Base-by-base conservation (phyloP, 2,888 invertebrate species). In the Drosophila paranaensis region DNA sequence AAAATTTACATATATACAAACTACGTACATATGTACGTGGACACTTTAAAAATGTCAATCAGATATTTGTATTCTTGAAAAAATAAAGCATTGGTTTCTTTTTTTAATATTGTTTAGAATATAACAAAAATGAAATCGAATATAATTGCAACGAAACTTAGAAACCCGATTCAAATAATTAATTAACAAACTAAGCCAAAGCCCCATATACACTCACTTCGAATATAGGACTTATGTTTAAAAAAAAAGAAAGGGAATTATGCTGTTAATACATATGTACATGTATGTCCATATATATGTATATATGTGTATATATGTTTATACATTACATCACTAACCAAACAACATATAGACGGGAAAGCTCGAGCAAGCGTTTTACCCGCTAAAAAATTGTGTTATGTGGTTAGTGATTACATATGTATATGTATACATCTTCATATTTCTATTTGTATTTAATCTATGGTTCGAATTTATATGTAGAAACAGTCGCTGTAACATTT, bases 391-490 rank as follows among this genome's bases (percentile, higher is more conserved):
- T 20, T 20, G 20, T 20, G 20, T 20, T 20, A 2, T 20, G 20
- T 20, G 20, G 20, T 20, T 20, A 20, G 20, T 2, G 20, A 8
- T 25, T 46, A 46, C 14, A 46, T 27, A 46, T n/a, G 30, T 30
- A n/a, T 48, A 48, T n/a, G 10, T 50, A n/a, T 43, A 43, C 20
- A 10, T 63, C 55, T 57, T 63, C 68, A 70, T 76, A 62, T 71
- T 80, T 71, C 55, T 67, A 68, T 50, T 65, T 60, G 63, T 79
- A 80, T 60, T 74, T 72, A 81, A 70, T 60, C 60, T 74, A 79
- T 81, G 77, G 72, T 75, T 83, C 83, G 83, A 84, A 84, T 84
- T 86, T 84, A 86, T 63, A 76, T 74, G 65, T 79, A 85, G 65
- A 71, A 68, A 56, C 64, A 75, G 58, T 74, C 55, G 57, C 74